Base-by-base conservation (phyloP, 2,113 vertebrate genomes). In the Benitochromis conjunctus region DNA sequence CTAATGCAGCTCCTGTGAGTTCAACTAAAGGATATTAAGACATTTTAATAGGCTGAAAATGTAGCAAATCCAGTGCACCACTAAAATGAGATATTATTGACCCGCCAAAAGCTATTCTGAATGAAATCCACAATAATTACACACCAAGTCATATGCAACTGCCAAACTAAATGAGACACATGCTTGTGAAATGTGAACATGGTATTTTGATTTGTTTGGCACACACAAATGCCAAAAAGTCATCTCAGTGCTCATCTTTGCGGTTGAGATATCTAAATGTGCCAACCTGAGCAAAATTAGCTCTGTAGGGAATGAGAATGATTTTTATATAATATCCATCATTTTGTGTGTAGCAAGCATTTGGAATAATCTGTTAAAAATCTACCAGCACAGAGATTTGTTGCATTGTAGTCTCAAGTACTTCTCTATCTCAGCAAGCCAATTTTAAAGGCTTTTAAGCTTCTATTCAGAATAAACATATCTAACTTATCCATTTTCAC, bases 201-300 rank as follows among this genome's bases (percentile, higher is more conserved):
- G 87, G 79, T 82, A 88, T 93, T 94, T 92, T 92, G 92, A 94
- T 94, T 92, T 93, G 86, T 93, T 87, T 94, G 93, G 91, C 92
- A 93, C 46, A 76, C 88, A 83, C 60, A 92, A 92, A 94, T 91
- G 88, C 90, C 92, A 90, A 84, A 89, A 91, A 91, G 87, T 88
- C 85, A 93, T 94, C 91, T 86, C 58, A 81, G 90, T 69, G 79
- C 84, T 92, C 89, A 88, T 93, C 90, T 92, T 92, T 84, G 85
- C 79, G 3, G 80, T 43, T n/a, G 66, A 87, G 54, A 90, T 80
- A 90, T 86, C 60, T 76, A 60, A 89, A 92, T 89, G 82, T 94
- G 89, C 84, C 92, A 87, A 94, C 82, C 84, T 92, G 89, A 91
- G 80, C 79, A 82, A 94, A 95, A 93, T 91, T 85, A 90, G 62